Evolutionary conservation across 2,113 vertebrate species (phyloP).

Genomic region (Bubo scandiacus): DNA sequence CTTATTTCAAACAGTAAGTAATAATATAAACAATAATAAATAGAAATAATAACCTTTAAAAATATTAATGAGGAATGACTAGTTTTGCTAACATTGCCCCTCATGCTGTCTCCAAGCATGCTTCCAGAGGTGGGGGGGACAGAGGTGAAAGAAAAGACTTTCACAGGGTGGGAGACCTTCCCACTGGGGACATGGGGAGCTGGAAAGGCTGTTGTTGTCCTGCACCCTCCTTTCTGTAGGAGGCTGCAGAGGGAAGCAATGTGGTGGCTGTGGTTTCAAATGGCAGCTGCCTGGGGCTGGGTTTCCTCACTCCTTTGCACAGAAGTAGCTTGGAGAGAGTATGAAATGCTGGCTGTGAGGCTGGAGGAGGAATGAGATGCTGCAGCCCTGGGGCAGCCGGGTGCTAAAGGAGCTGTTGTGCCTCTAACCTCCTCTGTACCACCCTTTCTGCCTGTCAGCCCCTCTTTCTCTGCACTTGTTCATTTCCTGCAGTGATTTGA

Average conservation of each 20-base stretch:
- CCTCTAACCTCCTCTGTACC: neutral
- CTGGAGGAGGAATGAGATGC: neutral
- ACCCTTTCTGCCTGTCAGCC: neutral
- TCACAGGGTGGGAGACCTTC: neutral
- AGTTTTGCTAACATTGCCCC: neutral
- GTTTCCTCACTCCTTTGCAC: neutral
- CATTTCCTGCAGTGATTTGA: neutral
- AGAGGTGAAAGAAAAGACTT: neutral
- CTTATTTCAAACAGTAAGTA: neutral
- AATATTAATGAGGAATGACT: neutral
- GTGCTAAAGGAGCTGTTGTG: neutral
- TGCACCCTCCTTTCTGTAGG: neutral
- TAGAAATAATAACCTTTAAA: neutral
- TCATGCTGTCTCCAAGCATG: neutral
- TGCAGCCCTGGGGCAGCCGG: neutral
- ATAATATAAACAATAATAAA: neutral
- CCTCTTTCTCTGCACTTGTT: neutral
- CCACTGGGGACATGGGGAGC: fast-evolving
- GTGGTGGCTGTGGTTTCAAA: fast-evolving
- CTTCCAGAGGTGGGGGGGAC: neutral
- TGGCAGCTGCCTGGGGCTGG: neutral
- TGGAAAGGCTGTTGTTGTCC: neutral
- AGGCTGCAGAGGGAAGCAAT: neutral
- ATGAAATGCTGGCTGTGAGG: neutral
- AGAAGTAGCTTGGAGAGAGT: neutral